phyloP scores from a whole-genome alignment of 2,797 vertebrate genomes.

The Babyrousa celebensis region DNA sequence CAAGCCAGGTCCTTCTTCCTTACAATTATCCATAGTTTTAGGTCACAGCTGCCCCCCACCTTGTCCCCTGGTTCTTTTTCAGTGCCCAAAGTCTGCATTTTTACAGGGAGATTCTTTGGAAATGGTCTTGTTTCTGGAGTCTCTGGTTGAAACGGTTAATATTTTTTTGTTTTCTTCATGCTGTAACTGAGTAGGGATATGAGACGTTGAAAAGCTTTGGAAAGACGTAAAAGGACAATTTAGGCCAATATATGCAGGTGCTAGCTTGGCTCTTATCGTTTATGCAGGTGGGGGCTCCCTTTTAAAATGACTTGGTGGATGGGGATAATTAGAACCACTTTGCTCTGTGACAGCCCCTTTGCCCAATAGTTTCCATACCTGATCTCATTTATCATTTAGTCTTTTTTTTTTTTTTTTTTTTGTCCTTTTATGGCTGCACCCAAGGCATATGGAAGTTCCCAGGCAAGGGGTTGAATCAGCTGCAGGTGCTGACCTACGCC shows the following conservation, averaged over 20 bases:
- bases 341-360: background rate
- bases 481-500: too few relatives aligned
- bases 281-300: background rate
- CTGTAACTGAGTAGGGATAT: constrained; percentile 59
- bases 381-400: background rate
- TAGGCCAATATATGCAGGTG: background rate
- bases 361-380: constrained; percentile 37
- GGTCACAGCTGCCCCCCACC: background rate
- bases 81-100: constrained; percentile 52
- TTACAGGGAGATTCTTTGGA: constrained; percentile 18
- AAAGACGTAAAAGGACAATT: constrained; percentile 62
- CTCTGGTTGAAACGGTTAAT: constrained; percentile 40
- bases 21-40: constrained; percentile 19
- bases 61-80: background rate
- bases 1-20: background rate
- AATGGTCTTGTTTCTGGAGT: constrained; percentile 60
- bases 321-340: constrained; percentile 8
- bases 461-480: too few relatives aligned
- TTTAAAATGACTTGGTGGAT: constrained; percentile 44
- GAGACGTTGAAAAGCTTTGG: constrained; percentile 51
- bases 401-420: too few relatives aligned
- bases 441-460: too few relatives aligned
- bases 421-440: too few relatives aligned
- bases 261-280: constrained; percentile 21
- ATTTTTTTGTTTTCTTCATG: constrained; percentile 66